These are phyloP conservation scores for Diaphora mendica DNA, from an alignment of 2,888 invertebrate genomes.

Conservation along the genomic window DNA sequence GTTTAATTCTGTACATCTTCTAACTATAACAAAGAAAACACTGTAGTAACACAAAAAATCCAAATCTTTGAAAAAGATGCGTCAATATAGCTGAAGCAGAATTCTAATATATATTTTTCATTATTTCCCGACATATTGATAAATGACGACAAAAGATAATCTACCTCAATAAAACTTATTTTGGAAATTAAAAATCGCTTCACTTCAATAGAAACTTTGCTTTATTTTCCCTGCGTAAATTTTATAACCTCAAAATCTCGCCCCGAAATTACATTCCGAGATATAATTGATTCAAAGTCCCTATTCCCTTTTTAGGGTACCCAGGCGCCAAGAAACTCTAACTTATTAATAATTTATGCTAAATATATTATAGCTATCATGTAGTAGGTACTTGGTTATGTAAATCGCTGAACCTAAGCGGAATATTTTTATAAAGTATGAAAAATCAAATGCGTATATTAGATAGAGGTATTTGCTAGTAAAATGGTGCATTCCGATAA, in stretches of 20 bases:
- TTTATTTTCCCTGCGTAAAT: not conserved
- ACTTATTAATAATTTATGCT: conserved; percentile 48
- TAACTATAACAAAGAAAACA: not conserved
- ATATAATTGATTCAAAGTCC: conserved; percentile 22
- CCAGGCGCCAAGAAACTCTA: conserved; percentile 13
- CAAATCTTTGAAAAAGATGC: not conserved
- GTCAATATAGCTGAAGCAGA: not conserved
- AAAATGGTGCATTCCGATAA: conserved; percentile 15
- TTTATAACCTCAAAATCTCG: conserved; percentile 4
- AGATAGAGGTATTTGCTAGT: too few relatives aligned
- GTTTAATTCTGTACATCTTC: too few relatives aligned
- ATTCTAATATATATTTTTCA: not conserved
- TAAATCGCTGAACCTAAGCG: conserved; percentile 25
- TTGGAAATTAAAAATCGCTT: not conserved
- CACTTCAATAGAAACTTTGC: not conserved
- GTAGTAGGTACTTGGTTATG: conserved; percentile 35
- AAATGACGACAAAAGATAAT: not conserved
- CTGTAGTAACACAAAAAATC: not conserved
- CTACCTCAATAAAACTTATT: not conserved
- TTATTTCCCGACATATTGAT: not conserved
- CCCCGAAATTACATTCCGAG: conserved; percentile 16
- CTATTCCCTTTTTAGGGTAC: conserved; percentile 17
- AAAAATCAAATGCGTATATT: conserved; percentile 33
- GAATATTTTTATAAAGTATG: conserved; percentile 25
- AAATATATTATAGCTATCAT: conserved; percentile 42